Base-by-base conservation (phyloP, 53 echinoderm and acorn worm species). In the Echinarachnius parma region DNA sequence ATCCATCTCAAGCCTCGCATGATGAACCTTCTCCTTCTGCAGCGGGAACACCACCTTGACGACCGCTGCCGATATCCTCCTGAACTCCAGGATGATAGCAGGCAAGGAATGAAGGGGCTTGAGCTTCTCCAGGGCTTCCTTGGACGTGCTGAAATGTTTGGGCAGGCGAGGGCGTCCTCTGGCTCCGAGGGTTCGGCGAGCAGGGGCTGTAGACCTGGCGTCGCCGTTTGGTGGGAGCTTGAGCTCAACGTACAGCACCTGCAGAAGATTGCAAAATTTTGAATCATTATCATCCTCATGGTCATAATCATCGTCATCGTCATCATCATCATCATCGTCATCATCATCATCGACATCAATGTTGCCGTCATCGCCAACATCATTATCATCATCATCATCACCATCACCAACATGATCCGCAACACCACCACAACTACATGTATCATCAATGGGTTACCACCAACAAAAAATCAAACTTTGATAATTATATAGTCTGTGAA, bases 1-100 rank as follows among this genome's bases (percentile, higher is more conserved):
- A 42, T 96, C 85, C 74, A 85, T 82, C 21, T 82, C 80, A 4
- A 96, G 65, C 26, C 54, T 74, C 2, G 29, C 23, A 33, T 82
- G 75, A 28, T 59, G 70, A 21, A 82, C 72, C 60, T 78, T 82
- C 82, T 96, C 96, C 56, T 96, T 96, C 78, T 87, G 88, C 24
- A 96, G 62, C 0, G 96, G 96, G 56, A 81, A 96, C 42, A 96
- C 96, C 33, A 88, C 98, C 82, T 98, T 98, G 5, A 88, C 88
- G 29, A 98, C 62, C 1, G 98, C 88, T 2, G 80, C 78, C 21
- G 85, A 82, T 69, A 98, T 85, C n/a, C 91, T 66, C 2, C 98
- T 67, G 88, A 91, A 98, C 75, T 98, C 98, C 53, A 92, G 64
- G 55, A 98, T 82, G 55, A 98, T 10, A 0, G 77, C 91, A 20